phyloP scores from a whole-genome alignment of 2,113 vertebrate species.

The Meles meles region DNA sequence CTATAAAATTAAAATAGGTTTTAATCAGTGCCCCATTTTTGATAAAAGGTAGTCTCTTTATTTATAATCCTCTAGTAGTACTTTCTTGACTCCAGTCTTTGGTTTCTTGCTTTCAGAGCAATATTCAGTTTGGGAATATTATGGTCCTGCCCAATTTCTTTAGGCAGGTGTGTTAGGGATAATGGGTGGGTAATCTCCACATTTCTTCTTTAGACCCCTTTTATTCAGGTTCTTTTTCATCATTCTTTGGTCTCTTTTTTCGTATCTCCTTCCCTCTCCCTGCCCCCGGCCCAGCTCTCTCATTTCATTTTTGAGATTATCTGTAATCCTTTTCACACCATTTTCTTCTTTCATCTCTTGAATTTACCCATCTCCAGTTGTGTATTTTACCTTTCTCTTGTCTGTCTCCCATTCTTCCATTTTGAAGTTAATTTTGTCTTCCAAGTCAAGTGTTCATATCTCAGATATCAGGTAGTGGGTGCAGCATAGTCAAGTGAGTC shows the following conservation, averaged over 20 bases:
- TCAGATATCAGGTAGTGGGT: neutral
- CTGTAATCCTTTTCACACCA: neutral
- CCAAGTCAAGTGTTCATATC: neutral
- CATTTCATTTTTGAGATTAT: neutral
- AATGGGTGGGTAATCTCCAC: neutral
- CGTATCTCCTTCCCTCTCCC: neutral
- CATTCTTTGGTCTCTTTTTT: neutral
- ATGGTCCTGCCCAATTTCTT: neutral
- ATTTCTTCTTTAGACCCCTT: neutral
- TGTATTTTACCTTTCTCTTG: neutral
- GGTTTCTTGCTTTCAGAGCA: neutral
- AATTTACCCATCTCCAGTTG: neutral
- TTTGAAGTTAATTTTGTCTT: neutral
- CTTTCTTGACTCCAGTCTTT: neutral
- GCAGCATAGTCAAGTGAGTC: neutral
- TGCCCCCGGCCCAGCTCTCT: neutral
- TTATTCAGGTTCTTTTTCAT: neutral
- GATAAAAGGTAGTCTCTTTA: neutral
- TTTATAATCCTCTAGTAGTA: neutral
- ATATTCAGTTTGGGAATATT: neutral
- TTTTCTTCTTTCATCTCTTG: neutral
- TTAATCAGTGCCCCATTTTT: neutral
- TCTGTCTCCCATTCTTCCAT: neutral
- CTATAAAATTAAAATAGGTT: constrained; percentile 17
- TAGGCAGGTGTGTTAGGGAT: neutral